These are phyloP conservation scores for Steromphala cineraria DNA, from an alignment of 2,888 invertebrate species.

Conservation along the genomic window DNA sequence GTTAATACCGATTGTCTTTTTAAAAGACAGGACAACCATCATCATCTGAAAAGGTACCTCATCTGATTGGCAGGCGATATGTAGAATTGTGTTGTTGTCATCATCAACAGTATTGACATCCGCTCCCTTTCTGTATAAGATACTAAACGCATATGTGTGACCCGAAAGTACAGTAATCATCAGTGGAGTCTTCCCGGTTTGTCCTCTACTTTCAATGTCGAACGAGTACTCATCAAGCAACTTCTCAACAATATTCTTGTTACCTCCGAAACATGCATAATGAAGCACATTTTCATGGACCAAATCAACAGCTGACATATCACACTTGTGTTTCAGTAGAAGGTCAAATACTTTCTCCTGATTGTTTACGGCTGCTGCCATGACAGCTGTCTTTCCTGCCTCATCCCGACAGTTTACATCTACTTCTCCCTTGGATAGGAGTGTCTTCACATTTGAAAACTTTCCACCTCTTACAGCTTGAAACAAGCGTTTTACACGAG, in stretches of 20 bases:
- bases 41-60: neutral
- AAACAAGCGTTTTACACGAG: no score
- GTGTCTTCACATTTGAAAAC: neutral
- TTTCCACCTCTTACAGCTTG: neutral
- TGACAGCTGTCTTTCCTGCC: neutral
- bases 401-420: neutral
- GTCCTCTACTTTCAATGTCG: neutral
- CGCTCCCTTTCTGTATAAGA: neutral
- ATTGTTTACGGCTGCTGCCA: neutral
- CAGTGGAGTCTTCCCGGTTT: neutral
- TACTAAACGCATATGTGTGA: neutral
- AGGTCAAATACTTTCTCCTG: neutral
- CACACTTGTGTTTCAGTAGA: neutral
- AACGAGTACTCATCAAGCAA: neutral
- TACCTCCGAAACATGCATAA: neutral
- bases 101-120: neutral
- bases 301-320: neutral
- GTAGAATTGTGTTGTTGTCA: neutral
- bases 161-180: neutral
- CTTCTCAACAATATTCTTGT: no score
- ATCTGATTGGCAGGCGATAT: neutral
- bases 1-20: neutral
- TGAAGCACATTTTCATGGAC: neutral
- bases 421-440: neutral
- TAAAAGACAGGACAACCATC: neutral